Evolutionary conservation across 2,888 invertebrate species (phyloP).

Genomic region (Drosophila melanocephala): DNA sequence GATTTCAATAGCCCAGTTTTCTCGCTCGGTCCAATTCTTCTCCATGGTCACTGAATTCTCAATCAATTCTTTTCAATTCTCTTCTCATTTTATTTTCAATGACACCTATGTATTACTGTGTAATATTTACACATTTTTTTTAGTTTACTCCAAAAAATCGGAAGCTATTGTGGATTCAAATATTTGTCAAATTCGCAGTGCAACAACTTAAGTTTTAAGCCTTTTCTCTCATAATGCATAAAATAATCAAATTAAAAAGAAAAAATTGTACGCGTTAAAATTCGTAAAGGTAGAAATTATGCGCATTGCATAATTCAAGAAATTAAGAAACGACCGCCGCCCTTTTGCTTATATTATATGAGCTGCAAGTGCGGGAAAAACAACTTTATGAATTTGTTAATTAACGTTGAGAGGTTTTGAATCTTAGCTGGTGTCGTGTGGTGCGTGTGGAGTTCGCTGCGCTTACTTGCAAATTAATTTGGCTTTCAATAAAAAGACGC

Average conservation of each 20-base stretch:
- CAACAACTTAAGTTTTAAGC: background rate
- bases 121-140: background rate
- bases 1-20: constrained; percentile 2
- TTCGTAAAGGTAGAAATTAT: constrained; percentile 43
- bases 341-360: constrained; percentile 50
- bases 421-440: constrained; percentile 37
- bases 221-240: constrained; percentile 9
- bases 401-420: constrained; percentile 48
- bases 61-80: background rate
- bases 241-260: constrained; percentile 34
- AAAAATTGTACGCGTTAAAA: constrained; percentile 31
- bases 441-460: constrained; percentile 55
- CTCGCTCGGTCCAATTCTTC: constrained; percentile 9
- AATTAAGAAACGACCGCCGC: constrained; percentile 45
- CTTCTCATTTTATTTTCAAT: background rate
- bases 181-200: background rate
- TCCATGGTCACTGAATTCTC: background rate
- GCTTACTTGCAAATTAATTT: constrained; percentile 74
- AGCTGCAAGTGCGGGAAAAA: constrained; percentile 40
- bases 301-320: constrained; percentile 69
- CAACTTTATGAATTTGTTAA: constrained; percentile 46
- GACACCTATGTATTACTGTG: background rate
- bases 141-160: no score
- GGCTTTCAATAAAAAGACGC: constrained; percentile 60
- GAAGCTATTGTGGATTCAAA: background rate